Evolutionary conservation across 2,113 vertebrate genomes (phyloP), one percentile per base, ranked within the genome.

Genomic region (Zapornia atra): DNA sequence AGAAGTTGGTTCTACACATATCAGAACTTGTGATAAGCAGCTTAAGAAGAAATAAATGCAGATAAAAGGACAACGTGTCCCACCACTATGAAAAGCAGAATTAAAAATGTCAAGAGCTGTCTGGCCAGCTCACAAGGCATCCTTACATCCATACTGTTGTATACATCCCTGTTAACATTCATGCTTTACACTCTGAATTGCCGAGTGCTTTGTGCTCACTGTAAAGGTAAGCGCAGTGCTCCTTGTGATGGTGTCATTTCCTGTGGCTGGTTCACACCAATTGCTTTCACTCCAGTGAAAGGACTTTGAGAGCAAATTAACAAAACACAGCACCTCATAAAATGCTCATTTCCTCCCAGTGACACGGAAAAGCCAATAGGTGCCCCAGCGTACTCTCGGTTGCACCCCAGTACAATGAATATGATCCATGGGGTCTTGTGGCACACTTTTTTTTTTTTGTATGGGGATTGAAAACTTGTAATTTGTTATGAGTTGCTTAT

Each of bases 141-240:
- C 22, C 13, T 44, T 73, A 36, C 10, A n/a, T 12, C 57, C 5
- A 0, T 48, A 1, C 15, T 59, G 10, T 10, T 33, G 12, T 22
- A 72, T 11, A 5, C 0, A 9, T 26, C n/a, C 24, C n/a, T 60
- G 5, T 2, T 26, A 15, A 28, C 2, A 2, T 4, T 61, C 34
- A 8, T 3, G 5, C 16, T 56, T 69, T 51, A 28, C 28, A 8
- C 33, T 26, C 42, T 53, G 44, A 46, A 59, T 68, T 60, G 34
- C 28, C 0, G 0, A 78, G 56, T 2, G 19, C 44, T 69, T 60
- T 6, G 0, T 40, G 60, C 34, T 82, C 25, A 3, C 31, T 12
- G 48, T 24, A n/a, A n/a, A 46, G n/a, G 29, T 8, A 34, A 78
- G 20, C 0, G 0, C 53, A 80, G 57, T 3, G 1, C 15, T 85